These are phyloP conservation scores for Scalopus aquaticus DNA, from an alignment of 2,113 vertebrate species.

Conservation along the genomic window DNA sequence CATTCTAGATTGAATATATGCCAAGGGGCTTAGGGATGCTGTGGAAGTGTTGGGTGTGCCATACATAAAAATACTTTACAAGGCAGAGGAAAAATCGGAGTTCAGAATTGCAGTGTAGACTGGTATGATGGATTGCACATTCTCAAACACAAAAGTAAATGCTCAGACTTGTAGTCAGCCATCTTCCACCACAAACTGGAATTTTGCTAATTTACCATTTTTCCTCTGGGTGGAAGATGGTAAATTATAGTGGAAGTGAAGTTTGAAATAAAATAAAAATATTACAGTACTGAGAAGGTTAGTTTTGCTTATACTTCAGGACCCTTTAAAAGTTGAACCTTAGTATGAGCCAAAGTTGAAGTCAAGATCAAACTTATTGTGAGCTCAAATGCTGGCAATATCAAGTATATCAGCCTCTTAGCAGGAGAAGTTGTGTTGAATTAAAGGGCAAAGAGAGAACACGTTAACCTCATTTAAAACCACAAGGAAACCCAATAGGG, in stretches of 20 bases:
- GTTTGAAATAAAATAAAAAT: neutral
- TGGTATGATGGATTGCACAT: neutral
- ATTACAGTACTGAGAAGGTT: neutral
- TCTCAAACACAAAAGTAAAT: neutral
- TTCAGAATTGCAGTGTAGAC: neutral
- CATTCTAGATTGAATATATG: neutral
- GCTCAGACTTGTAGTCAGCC: neutral
- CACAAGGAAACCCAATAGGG: neutral
- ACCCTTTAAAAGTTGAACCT: neutral
- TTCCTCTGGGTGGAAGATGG: too few relatives aligned
- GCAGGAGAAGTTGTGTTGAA: neutral
- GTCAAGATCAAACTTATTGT: neutral
- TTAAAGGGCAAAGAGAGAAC: neutral
- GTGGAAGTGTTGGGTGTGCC: neutral
- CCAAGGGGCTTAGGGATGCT: rapidly evolving
- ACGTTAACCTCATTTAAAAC: neutral
- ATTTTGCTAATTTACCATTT: neutral
- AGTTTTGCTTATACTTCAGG: neutral
- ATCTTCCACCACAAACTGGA: neutral
- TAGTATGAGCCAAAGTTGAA: neutral
- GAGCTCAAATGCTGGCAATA: neutral
- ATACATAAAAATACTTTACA: neutral
- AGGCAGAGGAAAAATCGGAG: neutral
- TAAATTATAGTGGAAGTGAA: neutral
- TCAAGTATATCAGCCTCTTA: neutral